Base-by-base conservation (phyloP, 1,140 invertebrate genomes). In the Cydia strobilella region DNA sequence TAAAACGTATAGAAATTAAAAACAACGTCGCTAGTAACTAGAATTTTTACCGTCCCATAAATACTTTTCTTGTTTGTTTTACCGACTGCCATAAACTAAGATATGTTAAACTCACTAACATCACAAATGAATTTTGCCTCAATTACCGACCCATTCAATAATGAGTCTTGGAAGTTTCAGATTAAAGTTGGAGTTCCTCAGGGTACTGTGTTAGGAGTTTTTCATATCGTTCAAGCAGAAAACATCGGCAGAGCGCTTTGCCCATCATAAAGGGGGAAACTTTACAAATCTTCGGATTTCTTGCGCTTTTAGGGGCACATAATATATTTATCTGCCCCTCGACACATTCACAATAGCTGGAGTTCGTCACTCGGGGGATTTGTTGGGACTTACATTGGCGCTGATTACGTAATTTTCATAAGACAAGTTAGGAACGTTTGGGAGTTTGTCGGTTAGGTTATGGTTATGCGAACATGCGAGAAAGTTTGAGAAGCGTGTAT, bases 261-360 rank as follows among this genome's bases (percentile, higher is more conserved):
- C 84, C 84, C 87, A 82, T 91, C 89, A 90, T 91, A 91, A 91
- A 91, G 84, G 90, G 88, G 89, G 84, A 92, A 92, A 91, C 83
- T 91, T 92, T 92, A 90, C 89, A 92, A 91, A 92, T 92, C 89
- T 90, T 85, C 79, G 89, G 85, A 91, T 90, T 92, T 92, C 90
- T 90, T 90, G 89, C 86, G 89, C 89, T 92, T 90, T 91, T 86
- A 87, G 86, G 83, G 87, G 85, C 85, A 90, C 89, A 90, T 90
- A 90, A 91, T 91, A 86, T 87, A 92, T 91, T 92, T 92, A 92
- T 91, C 88, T 87, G 83, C 88, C 90, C 88, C 88, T 89, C 85
- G 89, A 90, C 89, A 91, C 88, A 86, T 91, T 85, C 86, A 84
- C 82, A 92, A 90, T 90, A 84, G 82, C 84, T 76, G 66, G 83